Conservation (phyloP, 2,888 invertebrate species). For the Athrips mouffetella region DNA sequence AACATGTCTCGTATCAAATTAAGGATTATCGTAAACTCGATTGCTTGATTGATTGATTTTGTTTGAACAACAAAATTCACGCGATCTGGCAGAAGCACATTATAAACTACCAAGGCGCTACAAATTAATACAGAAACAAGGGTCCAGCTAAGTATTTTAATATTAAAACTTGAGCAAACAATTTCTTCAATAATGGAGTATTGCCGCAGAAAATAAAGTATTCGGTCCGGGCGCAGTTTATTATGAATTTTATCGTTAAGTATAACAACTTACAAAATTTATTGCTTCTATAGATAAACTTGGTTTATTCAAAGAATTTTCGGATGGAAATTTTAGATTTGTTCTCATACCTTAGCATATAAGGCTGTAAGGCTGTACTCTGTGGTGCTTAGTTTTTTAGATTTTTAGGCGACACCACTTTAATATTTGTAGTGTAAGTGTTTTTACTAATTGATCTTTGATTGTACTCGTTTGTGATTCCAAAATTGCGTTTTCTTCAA, state of each 20-base stretch:
- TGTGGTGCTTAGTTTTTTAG: too few species aligned
- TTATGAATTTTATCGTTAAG: conserved; percentile 58
- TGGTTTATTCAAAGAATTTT: neutral
- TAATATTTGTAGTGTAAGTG: too few species aligned
- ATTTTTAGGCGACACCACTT: too few species aligned
- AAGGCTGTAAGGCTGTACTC: too few species aligned
- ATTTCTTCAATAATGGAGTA: conserved; percentile 66
- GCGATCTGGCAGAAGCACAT: neutral
- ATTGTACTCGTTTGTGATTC: neutral
- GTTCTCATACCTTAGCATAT: too few species aligned
- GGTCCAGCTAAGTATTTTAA: conserved; percentile 44
- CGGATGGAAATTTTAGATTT: too few species aligned
- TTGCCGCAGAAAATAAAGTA: conserved; percentile 65
- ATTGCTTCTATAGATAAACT: neutral
- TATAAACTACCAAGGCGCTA: conserved; percentile 19
- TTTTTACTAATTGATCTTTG: too few species aligned
- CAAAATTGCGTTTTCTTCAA: neutral
- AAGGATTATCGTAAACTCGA: too few species aligned
- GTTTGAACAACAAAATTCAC: too few species aligned
- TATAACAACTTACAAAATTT: conserved; percentile 29
- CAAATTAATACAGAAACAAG: conserved; percentile 29
- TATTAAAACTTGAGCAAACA: conserved; percentile 66
- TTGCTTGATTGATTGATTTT: too few species aligned
- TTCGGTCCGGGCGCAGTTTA: conserved; percentile 58
- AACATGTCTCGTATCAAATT: too few species aligned